Conservation (phyloP, 1,140 invertebrate genomes). For the Myzus persicae region DNA sequence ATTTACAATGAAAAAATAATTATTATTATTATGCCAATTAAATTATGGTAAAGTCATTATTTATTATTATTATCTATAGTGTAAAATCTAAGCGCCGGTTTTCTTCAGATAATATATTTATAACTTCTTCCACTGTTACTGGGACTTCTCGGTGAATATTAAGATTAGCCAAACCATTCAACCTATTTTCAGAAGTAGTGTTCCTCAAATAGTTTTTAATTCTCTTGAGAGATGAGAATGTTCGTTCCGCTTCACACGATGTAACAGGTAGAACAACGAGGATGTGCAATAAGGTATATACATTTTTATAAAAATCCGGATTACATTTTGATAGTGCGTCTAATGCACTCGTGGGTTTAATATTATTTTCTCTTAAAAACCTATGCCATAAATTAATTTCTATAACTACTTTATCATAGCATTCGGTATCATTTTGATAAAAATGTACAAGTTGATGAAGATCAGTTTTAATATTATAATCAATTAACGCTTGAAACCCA, state of each 20-base stretch:
- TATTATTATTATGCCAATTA: too few species aligned
- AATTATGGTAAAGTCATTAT: too few species aligned
- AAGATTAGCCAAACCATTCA: neutral
- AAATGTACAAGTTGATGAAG: too few species aligned
- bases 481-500: neutral
- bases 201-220: neutral
- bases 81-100: neutral
- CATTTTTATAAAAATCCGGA: constrained; percentile 23
- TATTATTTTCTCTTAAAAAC: too few species aligned
- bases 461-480: too few species aligned
- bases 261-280: neutral
- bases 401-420: too few species aligned
- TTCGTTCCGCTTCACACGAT: constrained; percentile 17
- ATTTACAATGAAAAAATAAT: too few species aligned
- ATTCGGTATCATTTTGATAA: too few species aligned
- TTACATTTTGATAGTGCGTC: neutral
- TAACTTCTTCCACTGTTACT: neutral
- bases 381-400: too few species aligned
- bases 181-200: too few species aligned
- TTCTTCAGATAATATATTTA: neutral
- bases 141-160: neutral
- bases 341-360: neutral
- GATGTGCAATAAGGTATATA: neutral
- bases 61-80: neutral
- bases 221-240: constrained; percentile 6